These are phyloP conservation scores for Piliocolobus tephrosceles DNA, from an alignment of 2,113 vertebrate genomes.

Conservation along the genomic window DNA sequence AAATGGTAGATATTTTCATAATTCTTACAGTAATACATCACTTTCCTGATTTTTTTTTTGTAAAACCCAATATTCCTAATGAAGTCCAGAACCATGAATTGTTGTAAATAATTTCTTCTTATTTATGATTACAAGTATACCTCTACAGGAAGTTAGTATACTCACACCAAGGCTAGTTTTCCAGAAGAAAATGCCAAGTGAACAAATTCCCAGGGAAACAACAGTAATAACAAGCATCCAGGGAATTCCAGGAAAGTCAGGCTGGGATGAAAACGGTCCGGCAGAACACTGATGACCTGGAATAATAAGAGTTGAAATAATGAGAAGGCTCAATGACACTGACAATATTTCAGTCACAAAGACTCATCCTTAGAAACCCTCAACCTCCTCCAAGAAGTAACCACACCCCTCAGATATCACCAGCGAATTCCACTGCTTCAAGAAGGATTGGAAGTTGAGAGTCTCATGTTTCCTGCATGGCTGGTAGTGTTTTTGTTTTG, in stretches of 20 bases:
- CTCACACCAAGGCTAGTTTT: constrained; percentile 92
- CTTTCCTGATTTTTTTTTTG: background rate
- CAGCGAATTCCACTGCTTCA: background rate
- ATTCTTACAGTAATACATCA: background rate
- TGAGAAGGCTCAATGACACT: constrained; percentile 27
- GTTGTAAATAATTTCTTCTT: background rate
- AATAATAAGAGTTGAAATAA: constrained; percentile 36
- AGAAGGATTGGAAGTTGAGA: background rate
- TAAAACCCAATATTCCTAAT: background rate
- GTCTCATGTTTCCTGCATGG: background rate
- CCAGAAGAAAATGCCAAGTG: constrained; percentile 89
- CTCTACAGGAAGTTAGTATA: constrained; percentile 14
- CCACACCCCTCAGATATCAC: too few species aligned
- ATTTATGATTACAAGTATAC: too few species aligned
- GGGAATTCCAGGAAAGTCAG: constrained; percentile 89
- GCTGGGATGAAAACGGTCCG: constrained; percentile 91
- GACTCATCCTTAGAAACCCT: constrained; percentile 46
- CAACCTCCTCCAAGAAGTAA: background rate
- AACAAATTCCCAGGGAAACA: constrained; percentile 86
- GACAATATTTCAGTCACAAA: constrained; percentile 72
- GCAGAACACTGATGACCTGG: constrained; percentile 88
- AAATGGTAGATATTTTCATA: background rate
- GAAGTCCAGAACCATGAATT: background rate
- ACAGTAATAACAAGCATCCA: constrained; percentile 88
- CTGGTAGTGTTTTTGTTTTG: background rate